Conservation (phyloP, 1,140 invertebrate species). For the Leptinotarsa undecemlineata region DNA sequence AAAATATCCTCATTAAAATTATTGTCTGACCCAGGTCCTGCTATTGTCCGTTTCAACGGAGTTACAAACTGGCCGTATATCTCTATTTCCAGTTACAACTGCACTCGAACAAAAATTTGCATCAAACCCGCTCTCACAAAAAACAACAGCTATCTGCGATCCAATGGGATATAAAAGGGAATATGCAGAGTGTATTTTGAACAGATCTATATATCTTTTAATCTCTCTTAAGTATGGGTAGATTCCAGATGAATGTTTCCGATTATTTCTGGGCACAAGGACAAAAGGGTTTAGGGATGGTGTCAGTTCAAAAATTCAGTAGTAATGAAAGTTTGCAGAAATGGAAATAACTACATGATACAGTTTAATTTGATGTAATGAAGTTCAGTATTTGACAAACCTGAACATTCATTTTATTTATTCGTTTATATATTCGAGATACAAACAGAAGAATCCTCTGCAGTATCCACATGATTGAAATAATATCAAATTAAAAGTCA, state of each 20-base stretch:
- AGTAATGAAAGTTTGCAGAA: no score
- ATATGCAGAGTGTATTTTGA: neutral
- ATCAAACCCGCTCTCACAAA: neutral
- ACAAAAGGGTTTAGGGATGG: no score
- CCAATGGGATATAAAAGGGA: constrained; percentile 1
- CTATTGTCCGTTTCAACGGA: neutral
- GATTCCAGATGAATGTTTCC: neutral
- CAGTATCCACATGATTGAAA: no score
- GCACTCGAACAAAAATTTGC: constrained; percentile 5
- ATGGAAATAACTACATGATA: no score
- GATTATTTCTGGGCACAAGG: no score
- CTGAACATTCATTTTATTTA: no score
- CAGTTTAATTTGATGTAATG: no score
- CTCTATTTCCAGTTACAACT: neutral
- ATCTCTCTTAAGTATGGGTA: neutral
- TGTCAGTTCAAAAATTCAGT: no score
- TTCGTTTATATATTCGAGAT: no score
- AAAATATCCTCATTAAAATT: neutral
- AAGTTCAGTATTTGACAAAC: no score
- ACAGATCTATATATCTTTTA: neutral
- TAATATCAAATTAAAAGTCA: no score
- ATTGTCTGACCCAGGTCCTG: neutral
- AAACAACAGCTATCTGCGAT: neutral
- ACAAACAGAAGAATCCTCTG: no score
- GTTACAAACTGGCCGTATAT: constrained; percentile 1